These are phyloP conservation scores for Synchiropus splendidus DNA, from an alignment of 2,113 vertebrate genomes.

Conservation along the genomic window DNA sequence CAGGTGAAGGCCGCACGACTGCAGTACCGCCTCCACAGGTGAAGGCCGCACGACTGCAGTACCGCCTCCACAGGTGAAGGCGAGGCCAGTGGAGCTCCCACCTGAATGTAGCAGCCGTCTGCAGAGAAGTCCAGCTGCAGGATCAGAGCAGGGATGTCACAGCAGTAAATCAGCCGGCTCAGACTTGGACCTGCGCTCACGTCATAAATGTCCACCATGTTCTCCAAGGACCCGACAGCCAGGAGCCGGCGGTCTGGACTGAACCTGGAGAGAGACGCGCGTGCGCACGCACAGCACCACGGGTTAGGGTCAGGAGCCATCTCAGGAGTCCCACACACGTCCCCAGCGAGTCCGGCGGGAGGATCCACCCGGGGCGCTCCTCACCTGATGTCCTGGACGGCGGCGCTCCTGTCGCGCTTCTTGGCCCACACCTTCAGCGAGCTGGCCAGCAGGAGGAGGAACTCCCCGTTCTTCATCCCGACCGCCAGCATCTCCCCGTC, in stretches of 20 bases:
- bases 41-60: too few relatives aligned
- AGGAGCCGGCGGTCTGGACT: slow-evolving; percentile 77
- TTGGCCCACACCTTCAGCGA: slow-evolving; percentile 93
- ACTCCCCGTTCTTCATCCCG: slow-evolving; percentile 94
- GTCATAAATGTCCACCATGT: slow-evolving; percentile 91
- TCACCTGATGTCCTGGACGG: slow-evolving; percentile 88
- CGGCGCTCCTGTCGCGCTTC: slow-evolving; percentile 84
- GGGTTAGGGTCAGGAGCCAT: too few relatives aligned
- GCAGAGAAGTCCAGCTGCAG: slow-evolving; percentile 94
- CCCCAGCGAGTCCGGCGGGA: neutral
- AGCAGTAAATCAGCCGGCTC: slow-evolving; percentile 87
- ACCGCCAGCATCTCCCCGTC: slow-evolving; percentile 91
- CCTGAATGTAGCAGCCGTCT: slow-evolving; percentile 65
- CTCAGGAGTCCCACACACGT: too few relatives aligned
- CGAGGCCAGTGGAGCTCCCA: too few relatives aligned
- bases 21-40: too few relatives aligned
- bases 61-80: too few relatives aligned
- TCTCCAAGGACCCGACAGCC: slow-evolving; percentile 84
- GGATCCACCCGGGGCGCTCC: neutral
- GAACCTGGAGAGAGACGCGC: neutral
- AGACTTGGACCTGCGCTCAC: slow-evolving; percentile 70
- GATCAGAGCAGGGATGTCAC: slow-evolving; percentile 85
- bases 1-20: too few relatives aligned
- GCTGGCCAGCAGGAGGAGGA: slow-evolving; percentile 82
- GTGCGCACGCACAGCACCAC: slow-evolving; percentile 1